These are phyloP conservation scores for Eidolon dupreanum DNA, from an alignment of 2,797 vertebrate genomes.

Conservation along the genomic window DNA sequence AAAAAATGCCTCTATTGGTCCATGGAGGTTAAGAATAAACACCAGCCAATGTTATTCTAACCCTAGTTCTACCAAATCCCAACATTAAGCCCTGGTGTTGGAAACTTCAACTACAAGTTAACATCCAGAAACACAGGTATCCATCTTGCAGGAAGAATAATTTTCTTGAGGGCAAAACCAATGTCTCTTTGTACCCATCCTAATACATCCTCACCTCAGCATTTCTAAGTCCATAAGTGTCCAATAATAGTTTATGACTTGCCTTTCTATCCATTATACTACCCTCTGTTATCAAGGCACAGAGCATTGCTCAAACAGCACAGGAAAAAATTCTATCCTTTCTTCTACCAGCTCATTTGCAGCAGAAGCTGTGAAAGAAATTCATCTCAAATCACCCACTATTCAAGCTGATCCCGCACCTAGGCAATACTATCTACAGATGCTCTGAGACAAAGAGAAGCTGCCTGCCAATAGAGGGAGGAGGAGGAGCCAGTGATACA, in stretches of 20 bases:
- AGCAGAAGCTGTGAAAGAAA: background rate
- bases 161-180: background rate
- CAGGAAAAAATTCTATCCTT: background rate
- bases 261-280: background rate
- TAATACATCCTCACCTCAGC: background rate
- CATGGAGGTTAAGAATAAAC: background rate
- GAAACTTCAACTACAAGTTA: background rate
- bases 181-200: background rate
- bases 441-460: background rate
- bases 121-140: background rate
- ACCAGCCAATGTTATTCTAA: slow-evolving; percentile 2
- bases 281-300: background rate
- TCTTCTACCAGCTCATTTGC: background rate
- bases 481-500: background rate
- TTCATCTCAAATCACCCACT: background rate
- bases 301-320: background rate
- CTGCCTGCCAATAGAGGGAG: background rate
- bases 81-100: background rate
- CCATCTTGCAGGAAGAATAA: background rate
- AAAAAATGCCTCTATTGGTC: background rate
- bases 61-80: background rate
- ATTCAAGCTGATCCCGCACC: background rate
- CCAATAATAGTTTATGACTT: background rate
- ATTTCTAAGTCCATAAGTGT: background rate
- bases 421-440: background rate